phyloP scores from a whole-genome alignment of 2,113 vertebrate species.

The Caranx melampygus region DNA sequence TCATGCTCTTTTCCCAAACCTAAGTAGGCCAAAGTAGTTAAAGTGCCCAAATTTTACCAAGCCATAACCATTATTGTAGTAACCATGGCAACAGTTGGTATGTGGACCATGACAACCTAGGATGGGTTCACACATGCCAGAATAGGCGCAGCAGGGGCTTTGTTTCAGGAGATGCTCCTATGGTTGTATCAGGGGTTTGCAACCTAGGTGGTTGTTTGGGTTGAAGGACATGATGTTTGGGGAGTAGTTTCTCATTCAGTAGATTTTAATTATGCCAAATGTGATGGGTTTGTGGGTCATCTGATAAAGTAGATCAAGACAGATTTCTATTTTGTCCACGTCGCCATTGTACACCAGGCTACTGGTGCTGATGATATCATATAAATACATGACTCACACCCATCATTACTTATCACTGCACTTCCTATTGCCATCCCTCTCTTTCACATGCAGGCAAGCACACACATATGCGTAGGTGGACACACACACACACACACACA shows the following conservation, averaged over 20 bases:
- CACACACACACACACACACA: not conserved
- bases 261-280: not conserved
- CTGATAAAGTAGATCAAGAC: constrained; percentile 33
- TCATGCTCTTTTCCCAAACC: too few relatives aligned
- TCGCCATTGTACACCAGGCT: not conserved
- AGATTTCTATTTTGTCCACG: constrained; percentile 5
- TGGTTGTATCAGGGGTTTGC: too few relatives aligned
- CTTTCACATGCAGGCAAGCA: not conserved
- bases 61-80: too few relatives aligned
- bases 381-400: constrained; percentile 41
- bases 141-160: too few relatives aligned
- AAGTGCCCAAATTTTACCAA: too few relatives aligned
- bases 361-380: constrained; percentile 37
- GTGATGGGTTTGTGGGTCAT: constrained; percentile 9
- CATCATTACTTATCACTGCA: constrained; percentile 8
- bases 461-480: not conserved
- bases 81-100: too few relatives aligned
- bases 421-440: not conserved
- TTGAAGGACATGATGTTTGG: too few relatives aligned
- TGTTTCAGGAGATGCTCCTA: too few relatives aligned
- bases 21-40: too few relatives aligned
- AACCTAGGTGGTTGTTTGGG: too few relatives aligned
- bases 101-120: too few relatives aligned
- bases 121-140: too few relatives aligned
- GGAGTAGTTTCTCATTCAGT: not conserved